Evolutionary conservation across 2,888 invertebrate species (phyloP).

Genomic region (Pinctada fucata): DNA sequence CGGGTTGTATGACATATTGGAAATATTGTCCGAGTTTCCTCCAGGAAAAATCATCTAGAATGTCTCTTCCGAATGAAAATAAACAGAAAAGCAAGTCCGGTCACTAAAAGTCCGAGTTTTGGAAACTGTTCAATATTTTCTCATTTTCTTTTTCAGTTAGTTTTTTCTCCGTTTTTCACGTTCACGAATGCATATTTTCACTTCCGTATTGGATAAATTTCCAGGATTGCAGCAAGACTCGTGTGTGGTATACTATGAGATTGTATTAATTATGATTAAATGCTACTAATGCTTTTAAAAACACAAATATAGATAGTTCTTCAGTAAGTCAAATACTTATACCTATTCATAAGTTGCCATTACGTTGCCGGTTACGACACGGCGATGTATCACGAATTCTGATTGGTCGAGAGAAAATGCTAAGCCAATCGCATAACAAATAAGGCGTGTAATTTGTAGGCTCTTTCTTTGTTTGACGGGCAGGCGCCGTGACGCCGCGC

Average conservation of each 20-base stretch:
- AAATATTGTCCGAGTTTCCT: slow-evolving; percentile 47
- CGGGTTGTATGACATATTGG: slow-evolving; percentile 67
- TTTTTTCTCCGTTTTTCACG: slow-evolving; percentile 4
- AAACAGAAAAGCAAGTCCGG: neutral
- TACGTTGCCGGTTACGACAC: neutral
- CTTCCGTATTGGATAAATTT: neutral
- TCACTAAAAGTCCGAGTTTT: neutral
- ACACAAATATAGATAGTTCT: slow-evolving; percentile 19
- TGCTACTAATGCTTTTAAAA: slow-evolving; percentile 31
- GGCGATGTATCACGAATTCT: neutral
- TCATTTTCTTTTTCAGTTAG: neutral
- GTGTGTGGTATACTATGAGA: slow-evolving; percentile 18
- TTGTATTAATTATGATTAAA: slow-evolving; percentile 19
- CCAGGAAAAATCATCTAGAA: slow-evolving; percentile 56
- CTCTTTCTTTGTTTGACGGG: slow-evolving; percentile 9
- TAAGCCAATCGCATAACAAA: slow-evolving; percentile 46
- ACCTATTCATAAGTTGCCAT: neutral
- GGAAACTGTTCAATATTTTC: neutral
- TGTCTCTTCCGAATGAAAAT: too few relatives aligned
- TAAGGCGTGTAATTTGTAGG: slow-evolving; percentile 39
- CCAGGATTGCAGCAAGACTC: neutral
- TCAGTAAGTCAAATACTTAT: slow-evolving; percentile 19
- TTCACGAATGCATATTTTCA: slow-evolving; percentile 9
- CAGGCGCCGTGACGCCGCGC: slow-evolving; percentile 14
- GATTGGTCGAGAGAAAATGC: slow-evolving; percentile 42